Conservation (phyloP, 35 echinoderm and acorn worm species). For the Ptychodera flava region DNA sequence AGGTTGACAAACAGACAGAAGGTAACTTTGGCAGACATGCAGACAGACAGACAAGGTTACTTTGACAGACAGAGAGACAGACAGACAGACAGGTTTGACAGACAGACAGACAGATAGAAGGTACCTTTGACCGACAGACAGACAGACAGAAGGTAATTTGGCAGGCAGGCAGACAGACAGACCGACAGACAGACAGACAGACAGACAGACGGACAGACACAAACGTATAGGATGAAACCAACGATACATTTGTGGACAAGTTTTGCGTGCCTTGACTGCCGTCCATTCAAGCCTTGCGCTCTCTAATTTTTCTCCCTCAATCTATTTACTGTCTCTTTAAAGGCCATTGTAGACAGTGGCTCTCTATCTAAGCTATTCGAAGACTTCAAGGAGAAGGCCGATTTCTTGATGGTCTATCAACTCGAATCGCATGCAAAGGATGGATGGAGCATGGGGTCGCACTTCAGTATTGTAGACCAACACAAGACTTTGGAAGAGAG, state of each 20-base stretch:
- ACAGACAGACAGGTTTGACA: neutral
- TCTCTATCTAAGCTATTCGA: slow-evolving; percentile 35
- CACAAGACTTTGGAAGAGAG: slow-evolving; percentile 32
- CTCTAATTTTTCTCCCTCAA: no score
- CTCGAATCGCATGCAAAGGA: slow-evolving; percentile 47
- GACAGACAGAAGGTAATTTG: no score
- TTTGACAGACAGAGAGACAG: neutral
- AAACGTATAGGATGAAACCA: no score
- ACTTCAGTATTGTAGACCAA: slow-evolving; percentile 22
- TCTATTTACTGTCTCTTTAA: no score
- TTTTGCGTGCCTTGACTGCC: no score
- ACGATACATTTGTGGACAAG: no score
- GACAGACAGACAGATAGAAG: neutral
- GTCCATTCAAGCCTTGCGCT: no score
- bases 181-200: no score
- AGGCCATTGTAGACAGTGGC: slow-evolving; percentile 52
- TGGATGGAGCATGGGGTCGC: slow-evolving; percentile 24
- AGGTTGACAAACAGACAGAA: neutral
- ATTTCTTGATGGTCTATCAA: slow-evolving; percentile 55
- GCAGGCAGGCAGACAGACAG: neutral
- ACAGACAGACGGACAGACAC: no score
- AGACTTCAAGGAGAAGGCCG: slow-evolving; percentile 46
- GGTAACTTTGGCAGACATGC: neutral
- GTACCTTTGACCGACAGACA: neutral
- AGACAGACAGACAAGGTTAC: neutral